Conservation (phyloP, 1,140 invertebrate genomes). For the Macrobrachium nipponense region DNA sequence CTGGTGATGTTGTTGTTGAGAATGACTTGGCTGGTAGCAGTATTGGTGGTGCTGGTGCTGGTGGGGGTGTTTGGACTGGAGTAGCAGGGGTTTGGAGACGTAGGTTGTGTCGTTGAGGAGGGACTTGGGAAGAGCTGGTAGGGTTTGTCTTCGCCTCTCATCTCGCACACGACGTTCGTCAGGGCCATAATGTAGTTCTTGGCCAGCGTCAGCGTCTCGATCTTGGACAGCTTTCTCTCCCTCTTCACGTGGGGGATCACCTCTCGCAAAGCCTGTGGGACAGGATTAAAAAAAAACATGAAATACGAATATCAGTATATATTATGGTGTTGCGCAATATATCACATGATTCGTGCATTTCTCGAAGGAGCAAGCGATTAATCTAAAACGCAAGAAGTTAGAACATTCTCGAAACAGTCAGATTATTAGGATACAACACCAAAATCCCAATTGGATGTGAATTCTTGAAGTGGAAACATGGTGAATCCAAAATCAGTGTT, state of each 20-base stretch:
- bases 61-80: not conserved
- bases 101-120: not conserved
- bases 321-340: no score
- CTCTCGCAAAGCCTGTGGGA: conserved; percentile 80
- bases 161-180: conserved; percentile 86
- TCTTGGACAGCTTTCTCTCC: conserved; percentile 86
- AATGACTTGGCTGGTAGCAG: not conserved
- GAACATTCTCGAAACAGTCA: no score
- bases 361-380: no score
- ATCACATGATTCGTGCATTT: no score
- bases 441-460: not conserved
- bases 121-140: conserved; percentile 69
- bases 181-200: conserved; percentile 92
- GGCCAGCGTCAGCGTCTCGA: conserved; percentile 88
- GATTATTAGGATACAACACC: no score
- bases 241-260: conserved; percentile 89
- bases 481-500: no score
- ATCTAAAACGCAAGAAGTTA: no score
- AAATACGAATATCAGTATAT: not conserved
- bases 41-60: conserved; percentile 2
- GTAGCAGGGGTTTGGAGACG: conserved; percentile 25
- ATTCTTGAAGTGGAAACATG: not conserved
- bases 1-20: not conserved
- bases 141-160: conserved; percentile 77
- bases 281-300: conserved; percentile 58